A percentile compares a stretch with the other conserved stretches of the same genome.
phyloP scores from a whole-genome alignment of 1,140 invertebrate species.

The Yoshiicerus persimilis region DNA sequence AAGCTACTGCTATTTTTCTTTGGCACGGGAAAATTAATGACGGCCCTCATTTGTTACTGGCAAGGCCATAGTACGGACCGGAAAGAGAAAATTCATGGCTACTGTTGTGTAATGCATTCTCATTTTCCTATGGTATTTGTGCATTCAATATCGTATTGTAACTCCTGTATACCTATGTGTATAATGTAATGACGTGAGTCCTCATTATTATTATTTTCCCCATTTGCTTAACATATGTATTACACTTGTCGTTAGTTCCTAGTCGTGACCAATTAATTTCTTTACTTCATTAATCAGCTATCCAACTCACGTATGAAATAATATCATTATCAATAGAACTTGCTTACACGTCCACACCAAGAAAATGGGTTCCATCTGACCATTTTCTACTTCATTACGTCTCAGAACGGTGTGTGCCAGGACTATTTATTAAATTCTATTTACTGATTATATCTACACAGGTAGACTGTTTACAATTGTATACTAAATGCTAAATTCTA shows the following conservation, averaged over 20 bases:
- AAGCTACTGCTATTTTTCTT: constrained; percentile 10
- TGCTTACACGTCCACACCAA: too few relatives aligned
- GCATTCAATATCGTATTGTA: too few relatives aligned
- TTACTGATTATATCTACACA: not conserved
- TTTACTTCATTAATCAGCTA: not conserved
- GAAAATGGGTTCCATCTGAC: not conserved
- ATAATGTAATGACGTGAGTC: too few relatives aligned
- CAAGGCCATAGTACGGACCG: not conserved
- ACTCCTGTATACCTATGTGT: not conserved
- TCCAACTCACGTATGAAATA: too few relatives aligned
- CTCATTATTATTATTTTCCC: not conserved
- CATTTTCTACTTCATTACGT: not conserved
- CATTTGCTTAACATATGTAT: not conserved
- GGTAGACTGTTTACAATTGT: not conserved
- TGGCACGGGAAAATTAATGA: not conserved
- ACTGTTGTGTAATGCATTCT: too few relatives aligned
- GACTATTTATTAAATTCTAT: not conserved
- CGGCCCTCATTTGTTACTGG: not conserved
- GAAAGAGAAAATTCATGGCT: not conserved
- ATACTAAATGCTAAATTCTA: not conserved
- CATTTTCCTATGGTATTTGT: too few relatives aligned
- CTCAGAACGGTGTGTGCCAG: not conserved
- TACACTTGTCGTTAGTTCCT: not conserved
- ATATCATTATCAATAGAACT: too few relatives aligned
- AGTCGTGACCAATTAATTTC: not conserved